These are phyloP conservation scores for Sepiola atlantica DNA, from an alignment of 2,888 invertebrate species.

Conservation along the genomic window DNA sequence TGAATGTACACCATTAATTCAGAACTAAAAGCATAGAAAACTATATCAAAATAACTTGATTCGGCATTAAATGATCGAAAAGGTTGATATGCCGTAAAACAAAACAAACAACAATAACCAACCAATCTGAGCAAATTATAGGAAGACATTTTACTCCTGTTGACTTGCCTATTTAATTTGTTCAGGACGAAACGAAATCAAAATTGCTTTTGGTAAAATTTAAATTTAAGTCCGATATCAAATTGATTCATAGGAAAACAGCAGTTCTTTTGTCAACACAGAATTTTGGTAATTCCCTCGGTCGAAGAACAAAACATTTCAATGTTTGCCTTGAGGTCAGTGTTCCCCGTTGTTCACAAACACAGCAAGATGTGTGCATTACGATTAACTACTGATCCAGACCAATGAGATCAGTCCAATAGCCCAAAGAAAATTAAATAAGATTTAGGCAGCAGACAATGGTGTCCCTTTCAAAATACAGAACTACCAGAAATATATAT, in stretches of 20 bases:
- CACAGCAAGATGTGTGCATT: not conserved
- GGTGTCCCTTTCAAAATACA: not conserved
- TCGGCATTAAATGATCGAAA: no score
- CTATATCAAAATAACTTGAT: no score
- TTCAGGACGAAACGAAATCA: not conserved
- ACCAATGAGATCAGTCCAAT: not conserved
- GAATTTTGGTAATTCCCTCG: not conserved
- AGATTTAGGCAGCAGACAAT: not conserved
- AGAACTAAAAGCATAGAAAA: no score
- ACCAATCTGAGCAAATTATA: no score
- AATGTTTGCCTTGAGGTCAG: not conserved
- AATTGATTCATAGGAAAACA: not conserved
- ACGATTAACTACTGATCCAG: not conserved
- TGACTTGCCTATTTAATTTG: not conserved
- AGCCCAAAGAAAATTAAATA: constrained; percentile 3
- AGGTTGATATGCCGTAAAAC: no score
- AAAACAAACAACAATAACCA: no score
- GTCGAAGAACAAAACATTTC: not conserved
- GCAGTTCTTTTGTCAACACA: not conserved
- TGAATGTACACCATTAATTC: no score
- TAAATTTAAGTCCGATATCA: not conserved
- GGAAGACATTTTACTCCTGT: no score
- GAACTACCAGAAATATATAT: not conserved
- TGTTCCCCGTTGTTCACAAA: not conserved
- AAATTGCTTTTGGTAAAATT: not conserved